Percentiles rank a stretch among this genome's conserved stretches.
Conservation (phyloP, 92 coral and sea anemone genomes). For the Bergia puertoricense region DNA sequence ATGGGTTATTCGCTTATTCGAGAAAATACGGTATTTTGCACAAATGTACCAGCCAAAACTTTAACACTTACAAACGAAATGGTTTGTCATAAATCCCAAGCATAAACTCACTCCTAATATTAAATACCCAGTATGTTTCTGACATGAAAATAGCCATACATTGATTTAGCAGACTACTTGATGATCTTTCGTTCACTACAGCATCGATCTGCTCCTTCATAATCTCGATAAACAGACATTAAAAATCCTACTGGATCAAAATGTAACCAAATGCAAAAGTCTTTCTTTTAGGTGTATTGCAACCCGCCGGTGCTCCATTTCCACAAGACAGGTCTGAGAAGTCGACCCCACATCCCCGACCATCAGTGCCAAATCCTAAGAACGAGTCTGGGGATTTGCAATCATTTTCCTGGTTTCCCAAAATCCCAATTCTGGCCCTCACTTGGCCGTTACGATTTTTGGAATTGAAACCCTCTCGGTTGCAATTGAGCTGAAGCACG, state of each 20-base stretch:
- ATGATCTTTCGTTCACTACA: too few relatives aligned
- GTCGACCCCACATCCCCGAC: background rate
- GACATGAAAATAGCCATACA: too few relatives aligned
- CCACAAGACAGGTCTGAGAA: constrained; percentile 9
- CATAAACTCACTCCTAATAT: too few relatives aligned
- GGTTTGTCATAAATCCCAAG: too few relatives aligned
- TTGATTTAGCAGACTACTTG: too few relatives aligned
- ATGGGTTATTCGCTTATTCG: too few relatives aligned
- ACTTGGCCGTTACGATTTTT: background rate
- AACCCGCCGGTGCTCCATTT: background rate
- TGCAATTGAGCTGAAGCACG: constrained; percentile 12
- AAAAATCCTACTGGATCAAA: constrained; percentile 1
- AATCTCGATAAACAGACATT: too few relatives aligned
- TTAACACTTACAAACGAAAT: too few relatives aligned
- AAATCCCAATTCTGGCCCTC: constrained; percentile 10
- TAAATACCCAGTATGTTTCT: too few relatives aligned
- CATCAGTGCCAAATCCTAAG: constrained; percentile 7
- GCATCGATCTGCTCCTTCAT: too few relatives aligned
- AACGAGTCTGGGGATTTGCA: constrained; percentile 11
- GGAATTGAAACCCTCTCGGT: constrained; percentile 19
- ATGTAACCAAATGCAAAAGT: constrained; percentile 29
- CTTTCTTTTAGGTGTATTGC: background rate
- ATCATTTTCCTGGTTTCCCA: constrained; percentile 5
- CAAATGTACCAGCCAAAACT: too few relatives aligned
- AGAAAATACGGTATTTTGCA: too few relatives aligned